Percentiles rank a stretch among this genome's conserved stretches.
Evolutionary conservation across 1,140 invertebrate species (phyloP).

Genomic region (Drosophila lacteicornis): DNA sequence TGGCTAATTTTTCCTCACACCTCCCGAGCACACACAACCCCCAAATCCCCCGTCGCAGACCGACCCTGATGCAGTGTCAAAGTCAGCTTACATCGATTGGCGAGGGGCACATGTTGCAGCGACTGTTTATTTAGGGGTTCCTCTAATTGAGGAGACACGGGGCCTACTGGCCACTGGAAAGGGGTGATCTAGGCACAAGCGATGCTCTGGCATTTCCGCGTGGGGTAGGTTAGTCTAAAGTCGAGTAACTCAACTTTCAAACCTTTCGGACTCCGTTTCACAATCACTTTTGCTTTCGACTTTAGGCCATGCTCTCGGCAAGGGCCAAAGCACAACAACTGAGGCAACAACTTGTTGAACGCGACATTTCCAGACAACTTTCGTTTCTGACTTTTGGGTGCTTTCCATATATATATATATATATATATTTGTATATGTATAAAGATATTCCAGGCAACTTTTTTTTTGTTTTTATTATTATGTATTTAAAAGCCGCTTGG

Average conservation of each 20-base stretch:
- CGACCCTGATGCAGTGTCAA: constrained; percentile 70
- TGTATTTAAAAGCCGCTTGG: constrained; percentile 40
- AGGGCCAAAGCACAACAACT: constrained; percentile 44
- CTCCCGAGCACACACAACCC: background rate
- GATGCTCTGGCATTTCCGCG: constrained; percentile 58
- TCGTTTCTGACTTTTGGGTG: constrained; percentile 72
- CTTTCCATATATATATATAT: constrained; percentile 55
- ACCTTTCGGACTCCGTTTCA: constrained; percentile 67
- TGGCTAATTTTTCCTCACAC: constrained; percentile 51
- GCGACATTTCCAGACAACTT: constrained; percentile 82
- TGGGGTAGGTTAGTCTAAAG: constrained; percentile 46
- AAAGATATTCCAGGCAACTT: constrained; percentile 35
- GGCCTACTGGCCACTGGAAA: constrained; percentile 4
- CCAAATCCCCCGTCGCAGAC: background rate
- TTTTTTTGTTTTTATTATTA: constrained; percentile 56
- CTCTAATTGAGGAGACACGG: constrained; percentile 35
- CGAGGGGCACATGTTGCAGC: constrained; percentile 2
- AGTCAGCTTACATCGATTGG: constrained; percentile 74
- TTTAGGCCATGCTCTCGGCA: constrained; percentile 56
- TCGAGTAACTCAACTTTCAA: constrained; percentile 69
- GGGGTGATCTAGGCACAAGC: constrained; percentile 24
- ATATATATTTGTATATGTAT: constrained; percentile 37
- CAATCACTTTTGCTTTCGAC: constrained; percentile 83
- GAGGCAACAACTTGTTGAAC: constrained; percentile 54
- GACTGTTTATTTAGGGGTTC: constrained; percentile 11